phyloP scores from a whole-genome alignment of 2,113 vertebrate genomes.

The Felis catus region DNA sequence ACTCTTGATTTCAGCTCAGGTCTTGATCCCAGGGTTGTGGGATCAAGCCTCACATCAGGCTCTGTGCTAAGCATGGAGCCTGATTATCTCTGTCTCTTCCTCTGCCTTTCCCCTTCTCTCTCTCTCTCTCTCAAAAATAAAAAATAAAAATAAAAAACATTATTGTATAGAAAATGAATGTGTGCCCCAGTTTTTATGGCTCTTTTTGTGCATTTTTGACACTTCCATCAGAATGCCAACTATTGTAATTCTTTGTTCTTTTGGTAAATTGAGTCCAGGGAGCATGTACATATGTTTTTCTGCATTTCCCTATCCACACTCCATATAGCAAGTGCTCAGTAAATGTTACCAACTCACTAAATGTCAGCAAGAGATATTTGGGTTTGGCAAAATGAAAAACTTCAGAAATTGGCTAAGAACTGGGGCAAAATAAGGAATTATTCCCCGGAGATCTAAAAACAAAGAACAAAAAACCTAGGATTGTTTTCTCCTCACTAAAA shows the following conservation, averaged over 20 bases:
- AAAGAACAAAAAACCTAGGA: neutral
- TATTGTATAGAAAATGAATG: neutral
- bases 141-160: neutral
- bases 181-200: neutral
- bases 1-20: too few relatives aligned
- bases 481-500: neutral
- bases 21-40: too few relatives aligned
- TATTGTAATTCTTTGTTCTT: neutral
- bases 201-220: neutral
- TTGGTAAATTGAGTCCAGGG: neutral
- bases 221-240: neutral
- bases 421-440: neutral
- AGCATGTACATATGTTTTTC: accelerated
- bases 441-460: neutral
- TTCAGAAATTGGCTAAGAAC: neutral
- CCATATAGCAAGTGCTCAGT: neutral
- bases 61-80: too few relatives aligned
- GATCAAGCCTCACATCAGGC: too few relatives aligned
- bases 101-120: too few relatives aligned
- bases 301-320: neutral
- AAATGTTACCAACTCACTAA: neutral
- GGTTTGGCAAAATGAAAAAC: constrained; percentile 21
- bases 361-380: constrained; percentile 36
- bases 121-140: too few relatives aligned
- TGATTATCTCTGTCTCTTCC: too few relatives aligned